Percentiles rank a stretch among this genome's conserved stretches.
These are phyloP conservation scores for Australoheros scitulus DNA, from an alignment of 2,113 vertebrate genomes.

Conservation along the genomic window DNA sequence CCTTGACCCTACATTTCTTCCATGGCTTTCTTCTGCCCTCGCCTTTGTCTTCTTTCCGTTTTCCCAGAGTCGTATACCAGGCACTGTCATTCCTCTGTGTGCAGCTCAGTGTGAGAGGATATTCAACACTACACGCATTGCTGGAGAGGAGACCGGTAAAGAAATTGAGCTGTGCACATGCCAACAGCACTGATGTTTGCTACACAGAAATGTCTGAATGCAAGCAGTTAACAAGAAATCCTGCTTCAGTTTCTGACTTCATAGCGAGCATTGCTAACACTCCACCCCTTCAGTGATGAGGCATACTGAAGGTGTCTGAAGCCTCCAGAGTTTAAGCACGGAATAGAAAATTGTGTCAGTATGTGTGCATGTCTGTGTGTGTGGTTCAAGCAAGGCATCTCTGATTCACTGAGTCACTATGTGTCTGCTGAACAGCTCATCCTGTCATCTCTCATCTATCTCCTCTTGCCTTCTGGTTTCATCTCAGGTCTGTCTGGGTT, in stretches of 20 bases:
- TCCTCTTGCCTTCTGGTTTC: conserved; percentile 33
- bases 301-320: conserved; percentile 16
- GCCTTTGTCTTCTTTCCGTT: conserved; percentile 37
- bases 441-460: conserved; percentile 45
- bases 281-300: conserved; percentile 11
- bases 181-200: not conserved
- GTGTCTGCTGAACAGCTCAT: conserved; percentile 32
- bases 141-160: conserved; percentile 85
- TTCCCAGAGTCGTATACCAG: conserved; percentile 81
- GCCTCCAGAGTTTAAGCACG: conserved; percentile 16
- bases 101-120: conserved; percentile 86
- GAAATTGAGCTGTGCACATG: conserved; percentile 29
- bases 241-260: not conserved
- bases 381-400: conserved; percentile 23
- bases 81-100: conserved; percentile 84
- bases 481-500: conserved; percentile 41
- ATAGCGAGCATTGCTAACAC: not conserved
- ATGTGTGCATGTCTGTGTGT: not conserved
- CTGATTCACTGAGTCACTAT: conserved; percentile 43
- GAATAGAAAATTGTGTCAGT: conserved; percentile 19
- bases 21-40: conserved; percentile 18
- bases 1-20: conserved; percentile 17
- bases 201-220: not conserved
- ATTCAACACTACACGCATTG: conserved; percentile 85
- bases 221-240: not conserved